Conservation (phyloP, 2,888 invertebrate genomes). For the Laothoe populi region DNA sequence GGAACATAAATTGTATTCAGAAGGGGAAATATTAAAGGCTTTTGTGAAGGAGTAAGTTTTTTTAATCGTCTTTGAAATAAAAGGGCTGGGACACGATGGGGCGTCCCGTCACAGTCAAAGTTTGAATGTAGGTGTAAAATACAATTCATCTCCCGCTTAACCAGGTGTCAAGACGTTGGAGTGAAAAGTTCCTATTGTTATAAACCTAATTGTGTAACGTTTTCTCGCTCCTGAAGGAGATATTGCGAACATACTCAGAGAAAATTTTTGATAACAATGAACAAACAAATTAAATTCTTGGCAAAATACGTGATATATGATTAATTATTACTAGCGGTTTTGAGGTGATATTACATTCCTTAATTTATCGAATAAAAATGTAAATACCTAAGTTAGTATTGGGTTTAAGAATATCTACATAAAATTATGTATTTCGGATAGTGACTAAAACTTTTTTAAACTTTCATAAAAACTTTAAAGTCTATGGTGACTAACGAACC, state of each 20-base stretch:
- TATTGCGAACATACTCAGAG: background rate
- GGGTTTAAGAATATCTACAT: too few species aligned
- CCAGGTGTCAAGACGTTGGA: slow-evolving; percentile 66
- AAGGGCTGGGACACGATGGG: slow-evolving; percentile 48
- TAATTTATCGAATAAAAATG: too few species aligned
- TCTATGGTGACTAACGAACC: too few species aligned
- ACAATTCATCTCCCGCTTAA: slow-evolving; percentile 64
- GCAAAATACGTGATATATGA: background rate
- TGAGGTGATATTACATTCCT: too few species aligned
- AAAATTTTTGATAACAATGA: background rate
- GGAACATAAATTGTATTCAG: slow-evolving; percentile 42
- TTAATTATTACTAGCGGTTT: too few species aligned
- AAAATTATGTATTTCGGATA: too few species aligned
- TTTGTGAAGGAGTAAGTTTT: slow-evolving; percentile 60
- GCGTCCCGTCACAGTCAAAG: slow-evolving; percentile 37
- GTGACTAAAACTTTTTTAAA: too few species aligned
- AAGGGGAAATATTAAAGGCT: slow-evolving; percentile 51
- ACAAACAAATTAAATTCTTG: background rate
- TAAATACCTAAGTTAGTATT: too few species aligned
- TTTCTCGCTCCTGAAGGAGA: slow-evolving; percentile 49
- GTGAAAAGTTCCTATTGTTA: slow-evolving; percentile 68
- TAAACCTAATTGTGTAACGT: slow-evolving; percentile 55
- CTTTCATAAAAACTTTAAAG: too few species aligned
- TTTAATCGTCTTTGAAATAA: slow-evolving; percentile 64
- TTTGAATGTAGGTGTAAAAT: slow-evolving; percentile 47